A percentile compares a stretch with the other conserved stretches of the same genome.
Conservation (phyloP, 2,888 invertebrate genomes). For the Diadromus collaris region DNA sequence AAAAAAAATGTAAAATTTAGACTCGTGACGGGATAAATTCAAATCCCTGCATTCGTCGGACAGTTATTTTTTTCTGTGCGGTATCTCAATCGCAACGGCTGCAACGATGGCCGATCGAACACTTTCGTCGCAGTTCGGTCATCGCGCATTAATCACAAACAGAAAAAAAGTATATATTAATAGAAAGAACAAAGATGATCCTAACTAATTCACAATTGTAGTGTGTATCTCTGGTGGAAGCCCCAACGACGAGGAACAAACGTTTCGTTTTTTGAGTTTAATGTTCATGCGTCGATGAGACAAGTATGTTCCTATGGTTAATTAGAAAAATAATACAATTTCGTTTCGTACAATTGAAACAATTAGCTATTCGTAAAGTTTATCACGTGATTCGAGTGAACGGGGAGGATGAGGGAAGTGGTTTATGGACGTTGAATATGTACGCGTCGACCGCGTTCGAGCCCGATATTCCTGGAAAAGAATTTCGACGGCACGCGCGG, state of each 20-base stretch:
- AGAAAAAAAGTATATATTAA: slow-evolving; percentile 41
- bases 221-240: slow-evolving; percentile 18
- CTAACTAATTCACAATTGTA: slow-evolving; percentile 52
- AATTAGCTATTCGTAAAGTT: slow-evolving; percentile 73
- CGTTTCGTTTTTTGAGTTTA: slow-evolving; percentile 34
- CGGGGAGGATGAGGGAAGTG: slow-evolving; percentile 54
- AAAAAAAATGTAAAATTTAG: slow-evolving; percentile 39
- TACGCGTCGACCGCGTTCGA: slow-evolving; percentile 50
- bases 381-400: slow-evolving; percentile 60
- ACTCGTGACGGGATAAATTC: slow-evolving; percentile 15
- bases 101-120: slow-evolving; percentile 13
- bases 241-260: slow-evolving; percentile 48
- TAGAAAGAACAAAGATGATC: slow-evolving; percentile 46
- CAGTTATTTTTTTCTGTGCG: slow-evolving; percentile 19
- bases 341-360: slow-evolving; percentile 73
- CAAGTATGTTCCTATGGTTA: slow-evolving; percentile 65
- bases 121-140: background rate
- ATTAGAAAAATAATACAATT: slow-evolving; percentile 79
- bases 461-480: slow-evolving; percentile 44
- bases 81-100: slow-evolving; percentile 1
- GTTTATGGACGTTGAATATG: slow-evolving; percentile 73
- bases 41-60: slow-evolving; percentile 13
- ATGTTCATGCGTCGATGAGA: slow-evolving; percentile 41
- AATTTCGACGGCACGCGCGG: slow-evolving; percentile 9
- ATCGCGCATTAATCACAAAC: slow-evolving; percentile 22